Evolutionary conservation across 2,113 vertebrate species (phyloP).

Genomic region (Piaya cayana): DNA sequence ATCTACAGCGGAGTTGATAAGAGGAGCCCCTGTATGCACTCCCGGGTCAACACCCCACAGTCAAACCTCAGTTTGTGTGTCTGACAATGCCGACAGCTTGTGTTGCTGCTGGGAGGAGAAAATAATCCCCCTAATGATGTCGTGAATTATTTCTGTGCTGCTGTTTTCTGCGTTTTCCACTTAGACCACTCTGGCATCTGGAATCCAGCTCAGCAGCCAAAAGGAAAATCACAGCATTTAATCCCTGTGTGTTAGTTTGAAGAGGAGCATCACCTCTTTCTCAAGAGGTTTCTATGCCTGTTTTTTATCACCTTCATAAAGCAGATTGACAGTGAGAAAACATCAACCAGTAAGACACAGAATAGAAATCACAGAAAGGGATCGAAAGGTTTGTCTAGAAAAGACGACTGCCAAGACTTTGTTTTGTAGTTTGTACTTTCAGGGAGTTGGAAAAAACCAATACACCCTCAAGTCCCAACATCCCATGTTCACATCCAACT

Average conservation of each 20-base stretch:
- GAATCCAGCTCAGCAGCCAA: background rate
- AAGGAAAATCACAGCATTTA: background rate
- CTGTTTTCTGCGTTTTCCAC: background rate
- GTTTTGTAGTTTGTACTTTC: background rate
- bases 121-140: background rate
- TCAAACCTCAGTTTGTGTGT: background rate
- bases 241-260: background rate
- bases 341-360: background rate
- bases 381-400: background rate
- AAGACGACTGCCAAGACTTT: background rate
- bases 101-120: background rate
- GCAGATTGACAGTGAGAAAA: background rate
- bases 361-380: background rate
- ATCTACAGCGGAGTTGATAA: background rate
- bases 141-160: background rate
- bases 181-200: background rate
- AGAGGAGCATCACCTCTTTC: background rate
- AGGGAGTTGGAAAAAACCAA: background rate
- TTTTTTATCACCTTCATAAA: conserved; percentile 24
- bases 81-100: background rate
- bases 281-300: background rate
- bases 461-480: background rate
- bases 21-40: background rate
- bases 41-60: fast-evolving
- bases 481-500: background rate